phyloP scores from a whole-genome alignment of 2,113 vertebrate species.

The Hemichromis elongatus region DNA sequence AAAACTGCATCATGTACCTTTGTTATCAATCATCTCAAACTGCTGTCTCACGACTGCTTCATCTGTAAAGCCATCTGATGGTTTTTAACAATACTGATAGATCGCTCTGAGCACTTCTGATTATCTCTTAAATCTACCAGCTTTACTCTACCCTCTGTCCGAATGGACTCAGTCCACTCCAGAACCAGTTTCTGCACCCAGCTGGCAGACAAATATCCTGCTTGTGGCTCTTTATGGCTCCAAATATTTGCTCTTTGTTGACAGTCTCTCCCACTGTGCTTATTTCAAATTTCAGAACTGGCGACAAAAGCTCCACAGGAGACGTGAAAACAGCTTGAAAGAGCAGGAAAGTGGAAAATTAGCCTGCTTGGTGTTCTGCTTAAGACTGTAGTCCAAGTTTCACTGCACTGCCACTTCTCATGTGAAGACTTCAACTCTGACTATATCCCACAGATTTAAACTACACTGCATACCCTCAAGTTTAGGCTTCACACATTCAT shows the following conservation, averaged over 20 bases:
- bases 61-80: neutral
- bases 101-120: neutral
- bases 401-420: accelerated
- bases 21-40: neutral
- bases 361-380: accelerated
- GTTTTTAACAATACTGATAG: accelerated
- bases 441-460: neutral
- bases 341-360: neutral
- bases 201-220: neutral
- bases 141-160: neutral
- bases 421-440: neutral
- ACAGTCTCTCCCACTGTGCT: neutral
- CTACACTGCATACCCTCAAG: accelerated
- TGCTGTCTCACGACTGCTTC: neutral
- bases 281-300: neutral
- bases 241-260: neutral
- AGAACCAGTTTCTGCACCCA: neutral
- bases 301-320: neutral
- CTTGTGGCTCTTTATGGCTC: neutral
- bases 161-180: neutral
- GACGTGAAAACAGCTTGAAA: neutral
- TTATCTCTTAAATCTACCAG: neutral
- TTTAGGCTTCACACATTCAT: neutral
- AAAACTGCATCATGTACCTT: neutral
- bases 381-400: accelerated